Evolutionary conservation across 2,888 invertebrate genomes (phyloP), one percentile per base, ranked within the genome.

Genomic region (Podotricha telesiphe): DNA sequence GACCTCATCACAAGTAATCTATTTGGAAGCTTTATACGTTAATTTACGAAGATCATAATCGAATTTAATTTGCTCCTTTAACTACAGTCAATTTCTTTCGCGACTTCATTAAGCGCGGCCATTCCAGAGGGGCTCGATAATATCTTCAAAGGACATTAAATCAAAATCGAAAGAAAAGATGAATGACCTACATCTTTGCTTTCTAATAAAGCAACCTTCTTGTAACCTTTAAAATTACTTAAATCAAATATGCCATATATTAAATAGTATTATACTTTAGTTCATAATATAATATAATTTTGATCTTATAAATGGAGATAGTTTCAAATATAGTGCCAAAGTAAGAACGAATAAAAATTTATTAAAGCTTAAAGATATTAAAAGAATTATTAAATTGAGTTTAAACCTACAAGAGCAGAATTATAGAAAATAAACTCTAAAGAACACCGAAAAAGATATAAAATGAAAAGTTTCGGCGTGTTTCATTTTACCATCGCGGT

Each of bases 21-120:
- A 15, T 53, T 47, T 17, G 53, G 19, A 11, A 64, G 50, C n/a
- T 51, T 50, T 51, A 34, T 63, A 48, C 28, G 61, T 34, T 62
- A 86, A 86, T 88, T 88, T 86, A 84, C 86, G 87, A 89, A 89
- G 87, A 89, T 89, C 86, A 86, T 82, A 89, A 89, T 87, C 88
- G 85, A 89, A 89, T 89, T 89, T 88, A 87, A 89, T 88, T 87
- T 88, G 86, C 89, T 88, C 87, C 87, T 89, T 89, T 88, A 87
- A 87, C 86, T 88, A 87, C 88, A 89, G 88, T 89, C 88, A 86
- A 89, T 89, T 89, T 89, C 89, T 87, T 88, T 88, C 85, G 87
- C 86, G 88, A 88, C 87, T 90, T 90, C 89, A 89, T 90, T 90
- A 90, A 86, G 86, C 85, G 86, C 81, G 84, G 83, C 88, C 85